Conservation (phyloP, 2,888 invertebrate genomes). For the Xanthorhoe spadicearia region DNA sequence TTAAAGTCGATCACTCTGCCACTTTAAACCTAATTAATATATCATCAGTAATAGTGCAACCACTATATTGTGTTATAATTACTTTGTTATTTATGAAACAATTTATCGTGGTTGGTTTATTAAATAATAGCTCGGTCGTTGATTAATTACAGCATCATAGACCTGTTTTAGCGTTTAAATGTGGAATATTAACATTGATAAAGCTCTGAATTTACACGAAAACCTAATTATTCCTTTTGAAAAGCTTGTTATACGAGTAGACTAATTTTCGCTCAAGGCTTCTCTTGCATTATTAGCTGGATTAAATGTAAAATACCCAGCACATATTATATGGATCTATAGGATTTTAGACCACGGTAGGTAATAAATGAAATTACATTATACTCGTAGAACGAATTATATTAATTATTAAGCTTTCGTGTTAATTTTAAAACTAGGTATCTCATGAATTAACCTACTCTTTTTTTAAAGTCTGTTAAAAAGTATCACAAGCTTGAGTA, state of each 20-base stretch:
- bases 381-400: too few relatives aligned
- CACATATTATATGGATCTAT: too few relatives aligned
- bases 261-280: too few relatives aligned
- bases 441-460: too few relatives aligned
- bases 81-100: slow-evolving; percentile 44
- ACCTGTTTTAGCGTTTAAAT: slow-evolving; percentile 9
- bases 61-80: slow-evolving; percentile 43
- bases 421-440: too few relatives aligned
- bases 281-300: too few relatives aligned
- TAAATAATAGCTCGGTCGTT: slow-evolving; percentile 44
- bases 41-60: slow-evolving; percentile 37
- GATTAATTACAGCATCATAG: slow-evolving; percentile 32
- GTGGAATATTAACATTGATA: not conserved
- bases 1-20: not conserved
- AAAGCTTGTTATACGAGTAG: not conserved
- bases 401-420: too few relatives aligned
- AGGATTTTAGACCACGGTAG: too few relatives aligned
- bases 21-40: slow-evolving; percentile 27
- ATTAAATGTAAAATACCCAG: too few relatives aligned
- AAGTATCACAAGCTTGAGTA: too few relatives aligned
- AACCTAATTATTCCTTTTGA: not conserved
- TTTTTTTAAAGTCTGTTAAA: too few relatives aligned
- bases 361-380: too few relatives aligned
- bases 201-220: not conserved
- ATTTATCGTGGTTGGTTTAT: slow-evolving; percentile 44